A percentile compares a stretch with the other conserved stretches of the same genome.
These are phyloP conservation scores for Poecilia wingei DNA, from an alignment of 2,797 vertebrate genomes.

Conservation along the genomic window DNA sequence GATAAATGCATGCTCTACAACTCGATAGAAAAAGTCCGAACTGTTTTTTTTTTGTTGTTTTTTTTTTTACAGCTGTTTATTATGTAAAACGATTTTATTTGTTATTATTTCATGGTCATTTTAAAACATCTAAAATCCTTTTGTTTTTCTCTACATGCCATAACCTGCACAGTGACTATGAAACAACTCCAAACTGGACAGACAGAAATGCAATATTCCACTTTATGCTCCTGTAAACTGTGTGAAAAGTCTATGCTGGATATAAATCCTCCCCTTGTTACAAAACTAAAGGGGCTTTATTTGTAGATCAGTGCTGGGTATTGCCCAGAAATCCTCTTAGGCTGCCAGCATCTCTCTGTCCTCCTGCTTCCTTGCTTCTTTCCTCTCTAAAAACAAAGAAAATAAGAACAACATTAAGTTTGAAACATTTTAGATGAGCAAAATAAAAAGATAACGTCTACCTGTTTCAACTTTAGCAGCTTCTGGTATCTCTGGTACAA, in stretches of 20 bases:
- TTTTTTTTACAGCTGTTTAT: conserved; percentile 47
- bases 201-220: conserved; percentile 11
- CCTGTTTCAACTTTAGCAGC: conserved; percentile 66
- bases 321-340: conserved; percentile 42
- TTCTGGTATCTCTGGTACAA: conserved; percentile 76
- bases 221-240: conserved; percentile 33
- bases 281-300: conserved; percentile 13
- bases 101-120: conserved; percentile 21
- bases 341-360: conserved; percentile 74
- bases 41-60: background rate
- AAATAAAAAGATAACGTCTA: conserved; percentile 28
- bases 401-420: conserved; percentile 27
- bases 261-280: conserved; percentile 11
- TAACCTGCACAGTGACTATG: conserved; percentile 23
- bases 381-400: conserved; percentile 64
- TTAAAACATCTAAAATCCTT: conserved; percentile 58
- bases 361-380: conserved; percentile 52
- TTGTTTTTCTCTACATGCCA: background rate
- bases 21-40: background rate
- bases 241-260: conserved; percentile 22
- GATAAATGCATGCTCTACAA: conserved; percentile 13
- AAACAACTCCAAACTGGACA: conserved; percentile 31
- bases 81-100: conserved; percentile 47
- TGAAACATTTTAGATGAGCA: background rate
- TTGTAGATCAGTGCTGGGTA: conserved; percentile 11